Conservation (phyloP, 2,888 invertebrate species). For the Eilema sororculum region DNA sequence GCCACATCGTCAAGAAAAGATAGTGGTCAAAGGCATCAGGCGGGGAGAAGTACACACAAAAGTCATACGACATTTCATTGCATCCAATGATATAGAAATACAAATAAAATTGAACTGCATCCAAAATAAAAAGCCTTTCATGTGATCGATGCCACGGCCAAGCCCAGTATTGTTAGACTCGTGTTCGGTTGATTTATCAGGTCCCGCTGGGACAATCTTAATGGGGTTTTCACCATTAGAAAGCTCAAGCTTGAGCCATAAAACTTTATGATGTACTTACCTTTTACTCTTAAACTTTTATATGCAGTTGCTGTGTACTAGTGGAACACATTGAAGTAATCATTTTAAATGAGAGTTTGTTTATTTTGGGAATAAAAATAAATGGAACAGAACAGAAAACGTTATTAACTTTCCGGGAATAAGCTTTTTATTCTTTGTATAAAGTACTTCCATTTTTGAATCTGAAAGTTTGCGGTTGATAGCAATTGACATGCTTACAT, state of each 20-base stretch:
- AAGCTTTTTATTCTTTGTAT: background rate
- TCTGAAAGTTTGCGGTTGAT: background rate
- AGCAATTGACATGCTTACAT: background rate
- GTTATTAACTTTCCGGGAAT: background rate
- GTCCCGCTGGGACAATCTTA: slow-evolving; percentile 37
- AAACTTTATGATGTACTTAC: slow-evolving; percentile 45
- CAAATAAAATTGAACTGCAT: background rate
- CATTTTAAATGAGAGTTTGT: slow-evolving; percentile 1
- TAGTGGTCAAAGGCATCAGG: too few species aligned
- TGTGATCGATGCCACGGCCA: background rate
- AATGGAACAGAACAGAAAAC: background rate
- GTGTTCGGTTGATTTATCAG: slow-evolving; percentile 40
- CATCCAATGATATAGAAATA: background rate
- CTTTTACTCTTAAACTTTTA: slow-evolving; percentile 36
- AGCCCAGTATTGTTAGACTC: slow-evolving; percentile 14
- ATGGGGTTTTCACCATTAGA: slow-evolving; percentile 46
- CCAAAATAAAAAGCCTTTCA: background rate
- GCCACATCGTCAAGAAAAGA: too few species aligned
- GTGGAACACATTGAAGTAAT: slow-evolving; percentile 2
- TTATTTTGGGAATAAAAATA: background rate
- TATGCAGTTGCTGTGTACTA: slow-evolving; percentile 14
- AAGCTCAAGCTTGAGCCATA: slow-evolving; percentile 31
- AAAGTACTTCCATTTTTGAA: background rate
- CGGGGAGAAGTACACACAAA: background rate
- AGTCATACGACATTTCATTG: background rate